Evolutionary conservation across 1,140 invertebrate species (phyloP).

Genomic region (Brachionus rubens): DNA sequence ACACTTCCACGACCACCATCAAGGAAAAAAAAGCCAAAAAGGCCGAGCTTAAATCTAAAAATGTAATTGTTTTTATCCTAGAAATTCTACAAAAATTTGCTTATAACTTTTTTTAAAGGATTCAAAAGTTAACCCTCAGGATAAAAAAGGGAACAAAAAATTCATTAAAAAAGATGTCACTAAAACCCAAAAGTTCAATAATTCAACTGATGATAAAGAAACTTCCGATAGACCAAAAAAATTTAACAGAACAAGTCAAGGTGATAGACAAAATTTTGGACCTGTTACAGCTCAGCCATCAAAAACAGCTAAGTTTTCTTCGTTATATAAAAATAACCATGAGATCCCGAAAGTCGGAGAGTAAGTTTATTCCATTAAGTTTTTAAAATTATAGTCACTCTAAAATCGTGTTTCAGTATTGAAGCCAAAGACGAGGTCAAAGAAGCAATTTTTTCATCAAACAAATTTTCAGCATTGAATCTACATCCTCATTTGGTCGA

Average conservation of each 20-base stretch:
- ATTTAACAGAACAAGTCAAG: neutral
- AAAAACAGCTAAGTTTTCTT: conserved; percentile 39
- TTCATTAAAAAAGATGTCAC: neutral
- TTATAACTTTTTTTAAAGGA: no score
- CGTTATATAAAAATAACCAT: conserved; percentile 38
- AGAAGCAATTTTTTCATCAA: conserved; percentile 27
- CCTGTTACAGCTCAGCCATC: neutral
- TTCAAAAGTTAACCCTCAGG: neutral
- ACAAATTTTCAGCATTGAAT: neutral
- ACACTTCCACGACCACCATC: neutral
- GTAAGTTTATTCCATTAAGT: no score
- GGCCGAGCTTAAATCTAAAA: neutral
- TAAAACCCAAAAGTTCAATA: neutral
- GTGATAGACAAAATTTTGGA: no score
- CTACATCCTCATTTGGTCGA: conserved; percentile 13
- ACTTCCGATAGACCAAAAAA: neutral
- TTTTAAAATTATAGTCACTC: neutral
- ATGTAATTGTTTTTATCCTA: neutral
- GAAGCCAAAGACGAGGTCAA: conserved; percentile 27
- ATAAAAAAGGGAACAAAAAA: neutral
- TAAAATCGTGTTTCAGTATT: neutral
- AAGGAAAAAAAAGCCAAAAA: neutral
- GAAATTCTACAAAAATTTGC: neutral
- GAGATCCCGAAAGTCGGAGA: conserved; percentile 45
- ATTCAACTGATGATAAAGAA: neutral